These are phyloP conservation scores for Gila orcuttii DNA, from an alignment of 2,113 vertebrate species.

Conservation along the genomic window DNA sequence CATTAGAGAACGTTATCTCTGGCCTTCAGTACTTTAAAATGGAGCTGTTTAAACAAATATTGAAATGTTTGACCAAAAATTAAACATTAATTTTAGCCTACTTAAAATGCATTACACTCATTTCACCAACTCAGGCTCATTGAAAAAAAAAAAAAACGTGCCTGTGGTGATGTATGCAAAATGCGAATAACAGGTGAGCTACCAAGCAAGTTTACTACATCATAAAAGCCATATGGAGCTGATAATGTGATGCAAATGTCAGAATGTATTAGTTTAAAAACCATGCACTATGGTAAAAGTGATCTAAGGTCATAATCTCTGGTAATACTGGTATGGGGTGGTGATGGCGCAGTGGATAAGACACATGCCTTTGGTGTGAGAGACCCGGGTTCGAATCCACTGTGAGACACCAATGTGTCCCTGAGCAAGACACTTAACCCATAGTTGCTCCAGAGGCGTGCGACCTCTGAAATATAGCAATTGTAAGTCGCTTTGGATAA, in stretches of 20 bases:
- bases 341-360: too few species aligned
- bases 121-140: neutral
- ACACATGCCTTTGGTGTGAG: too few species aligned
- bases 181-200: neutral
- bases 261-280: neutral
- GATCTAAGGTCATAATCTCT: neutral
- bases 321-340: too few species aligned
- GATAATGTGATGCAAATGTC: neutral
- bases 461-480: too few species aligned
- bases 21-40: neutral
- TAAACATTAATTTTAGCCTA: neutral
- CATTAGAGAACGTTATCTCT: neutral
- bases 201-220: neutral
- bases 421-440: too few species aligned
- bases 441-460: too few species aligned
- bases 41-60: neutral
- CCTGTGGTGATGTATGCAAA: neutral
- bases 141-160: too few species aligned
- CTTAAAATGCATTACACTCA: neutral
- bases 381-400: too few species aligned
- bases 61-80: neutral
- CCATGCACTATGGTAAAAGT: neutral
- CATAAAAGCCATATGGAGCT: neutral
- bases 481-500: too few species aligned
- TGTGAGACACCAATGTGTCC: too few species aligned